Conservation (phyloP, 2,888 invertebrate species). For the Cephus rjabovi region DNA sequence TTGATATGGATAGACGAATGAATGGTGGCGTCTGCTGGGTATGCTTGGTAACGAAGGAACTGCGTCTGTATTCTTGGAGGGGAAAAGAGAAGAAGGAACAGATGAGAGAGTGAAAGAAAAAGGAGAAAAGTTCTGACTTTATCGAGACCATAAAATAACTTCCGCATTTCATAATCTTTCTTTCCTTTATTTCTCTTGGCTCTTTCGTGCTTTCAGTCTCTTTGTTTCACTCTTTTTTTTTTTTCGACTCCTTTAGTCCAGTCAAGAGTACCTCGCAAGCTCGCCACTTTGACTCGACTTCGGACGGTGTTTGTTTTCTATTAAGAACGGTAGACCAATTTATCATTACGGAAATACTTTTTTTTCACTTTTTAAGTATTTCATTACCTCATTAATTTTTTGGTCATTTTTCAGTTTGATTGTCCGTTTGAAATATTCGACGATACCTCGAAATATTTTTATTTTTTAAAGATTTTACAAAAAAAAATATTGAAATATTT, state of each 20-base stretch:
- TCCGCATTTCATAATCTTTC: slow-evolving; percentile 29
- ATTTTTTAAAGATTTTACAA: too few relatives aligned
- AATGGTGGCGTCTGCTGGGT: slow-evolving; percentile 27
- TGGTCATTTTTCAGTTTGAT: background rate
- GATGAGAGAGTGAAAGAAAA: background rate
- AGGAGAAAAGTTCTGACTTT: background rate
- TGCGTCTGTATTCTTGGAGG: slow-evolving; percentile 23
- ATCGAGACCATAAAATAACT: background rate
- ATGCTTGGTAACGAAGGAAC: slow-evolving; percentile 31
- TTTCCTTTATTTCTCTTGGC: slow-evolving; percentile 19
- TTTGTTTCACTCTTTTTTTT: slow-evolving; percentile 5
- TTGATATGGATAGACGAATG: background rate
- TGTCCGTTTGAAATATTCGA: background rate
- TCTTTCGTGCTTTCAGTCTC: background rate
- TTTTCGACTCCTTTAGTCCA: background rate
- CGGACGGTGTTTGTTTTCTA: too few relatives aligned
- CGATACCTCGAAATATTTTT: background rate
- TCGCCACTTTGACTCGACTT: slow-evolving; percentile 9
- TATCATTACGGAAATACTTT: too few relatives aligned
- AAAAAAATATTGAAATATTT: too few relatives aligned
- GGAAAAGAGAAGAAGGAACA: background rate
- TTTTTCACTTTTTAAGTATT: too few relatives aligned
- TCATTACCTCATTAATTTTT: background rate
- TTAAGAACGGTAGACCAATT: too few relatives aligned
- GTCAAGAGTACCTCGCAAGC: background rate